phyloP scores from a whole-genome alignment of 1,140 invertebrate species.

The Aradophagus sp. region DNA sequence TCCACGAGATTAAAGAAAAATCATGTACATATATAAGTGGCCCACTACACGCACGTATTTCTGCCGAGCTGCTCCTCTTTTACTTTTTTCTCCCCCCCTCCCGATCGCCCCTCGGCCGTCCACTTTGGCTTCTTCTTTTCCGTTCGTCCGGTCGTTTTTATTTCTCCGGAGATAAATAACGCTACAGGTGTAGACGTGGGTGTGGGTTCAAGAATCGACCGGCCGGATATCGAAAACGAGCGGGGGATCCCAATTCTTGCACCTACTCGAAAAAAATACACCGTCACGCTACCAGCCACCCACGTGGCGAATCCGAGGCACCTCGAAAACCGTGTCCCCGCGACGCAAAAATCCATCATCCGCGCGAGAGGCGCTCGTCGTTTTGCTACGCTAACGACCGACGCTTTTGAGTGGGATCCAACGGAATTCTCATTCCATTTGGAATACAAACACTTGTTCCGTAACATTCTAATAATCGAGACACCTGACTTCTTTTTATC shows the following conservation, averaged over 20 bases:
- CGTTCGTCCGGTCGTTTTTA: conserved; percentile 13
- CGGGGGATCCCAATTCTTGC: conserved; percentile 58
- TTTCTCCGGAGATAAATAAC: conserved; percentile 48
- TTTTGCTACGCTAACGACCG: too few species aligned
- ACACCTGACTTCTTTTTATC: too few species aligned
- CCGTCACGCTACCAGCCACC: conserved; percentile 56
- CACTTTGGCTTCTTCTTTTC: conserved; percentile 10
- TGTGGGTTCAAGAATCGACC: conserved; percentile 54
- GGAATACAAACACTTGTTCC: too few species aligned
- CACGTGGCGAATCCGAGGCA: conserved; percentile 36
- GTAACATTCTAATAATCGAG: too few species aligned
- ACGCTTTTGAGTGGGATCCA: too few species aligned
- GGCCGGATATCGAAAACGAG: conserved; percentile 55
- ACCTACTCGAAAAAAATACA: conserved; percentile 58
- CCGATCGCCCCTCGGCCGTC: not conserved
- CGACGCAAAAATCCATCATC: conserved; percentile 7
- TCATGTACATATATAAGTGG: conserved; percentile 37
- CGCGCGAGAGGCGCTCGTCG: too few species aligned
- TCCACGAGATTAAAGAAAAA: conserved; percentile 40
- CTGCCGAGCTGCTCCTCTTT: conserved; percentile 4
- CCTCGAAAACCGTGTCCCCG: conserved; percentile 20
- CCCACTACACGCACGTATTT: conserved; percentile 12
- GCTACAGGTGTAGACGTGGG: conserved; percentile 59
- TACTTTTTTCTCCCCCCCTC: conserved; percentile 6
- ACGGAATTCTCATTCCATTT: too few species aligned